Percentiles rank a stretch among this genome's conserved stretches.
phyloP scores from a whole-genome alignment of 2,113 vertebrate genomes.

The Sciurus niger region DNA sequence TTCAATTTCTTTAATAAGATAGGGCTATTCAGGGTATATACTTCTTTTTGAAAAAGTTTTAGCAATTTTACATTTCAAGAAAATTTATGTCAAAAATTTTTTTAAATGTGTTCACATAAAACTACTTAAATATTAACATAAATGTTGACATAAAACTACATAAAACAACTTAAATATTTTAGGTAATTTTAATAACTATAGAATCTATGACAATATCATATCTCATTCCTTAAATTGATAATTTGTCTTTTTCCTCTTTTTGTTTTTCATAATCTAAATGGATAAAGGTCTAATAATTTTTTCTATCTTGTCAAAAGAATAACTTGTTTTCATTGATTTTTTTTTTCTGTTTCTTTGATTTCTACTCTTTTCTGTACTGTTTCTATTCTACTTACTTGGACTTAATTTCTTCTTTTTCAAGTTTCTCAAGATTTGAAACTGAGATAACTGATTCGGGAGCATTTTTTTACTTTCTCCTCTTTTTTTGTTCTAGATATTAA shows the following conservation, averaged over 20 bases:
- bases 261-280: background rate
- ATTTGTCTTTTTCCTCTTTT: background rate
- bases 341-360: slow-evolving; percentile 19
- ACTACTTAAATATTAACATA: background rate
- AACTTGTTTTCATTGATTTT: slow-evolving; percentile 22
- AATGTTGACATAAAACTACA: background rate
- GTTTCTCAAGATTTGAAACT: background rate
- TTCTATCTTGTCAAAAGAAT: background rate
- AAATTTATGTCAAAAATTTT: background rate
- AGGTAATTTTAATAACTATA: background rate
- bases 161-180: background rate
- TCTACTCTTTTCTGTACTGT: background rate
- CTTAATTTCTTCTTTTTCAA: background rate
- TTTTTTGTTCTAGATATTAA: background rate
- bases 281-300: background rate
- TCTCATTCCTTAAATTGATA: background rate
- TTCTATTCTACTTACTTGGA: slow-evolving; percentile 28
- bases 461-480: background rate
- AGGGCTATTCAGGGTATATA: background rate
- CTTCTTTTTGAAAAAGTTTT: background rate
- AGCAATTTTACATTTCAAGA: background rate
- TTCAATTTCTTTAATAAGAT: slow-evolving; percentile 7
- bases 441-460: background rate
- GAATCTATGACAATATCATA: background rate
- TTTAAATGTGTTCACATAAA: background rate